Percentiles rank a stretch among this genome's conserved stretches.
Conservation (phyloP, 1,140 invertebrate genomes). For the Neodiprion fabricii region DNA sequence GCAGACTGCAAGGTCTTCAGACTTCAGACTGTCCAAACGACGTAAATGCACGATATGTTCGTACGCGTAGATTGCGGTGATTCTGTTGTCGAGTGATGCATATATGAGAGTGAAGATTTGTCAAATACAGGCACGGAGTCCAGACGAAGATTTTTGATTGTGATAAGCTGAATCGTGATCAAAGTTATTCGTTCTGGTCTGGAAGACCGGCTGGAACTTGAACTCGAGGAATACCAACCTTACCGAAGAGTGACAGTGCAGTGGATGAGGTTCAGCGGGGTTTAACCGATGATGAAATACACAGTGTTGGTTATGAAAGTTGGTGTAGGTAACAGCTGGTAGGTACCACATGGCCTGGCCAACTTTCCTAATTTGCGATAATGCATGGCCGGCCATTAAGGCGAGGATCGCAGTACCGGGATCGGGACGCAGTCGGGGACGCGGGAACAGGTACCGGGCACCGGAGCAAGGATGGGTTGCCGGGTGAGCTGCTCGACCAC, state of each 20-base stretch:
- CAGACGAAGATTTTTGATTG: background rate
- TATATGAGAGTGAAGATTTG: background rate
- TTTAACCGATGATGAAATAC: too few relatives aligned
- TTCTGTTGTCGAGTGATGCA: background rate
- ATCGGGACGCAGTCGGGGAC: background rate
- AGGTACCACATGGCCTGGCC: constrained; percentile 46
- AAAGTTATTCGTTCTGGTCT: too few relatives aligned
- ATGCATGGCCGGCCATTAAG: constrained; percentile 54
- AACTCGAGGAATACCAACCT: too few relatives aligned
- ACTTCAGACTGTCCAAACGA: too few relatives aligned
- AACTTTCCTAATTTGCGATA: constrained; percentile 57
- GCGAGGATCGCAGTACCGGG: constrained; percentile 26
- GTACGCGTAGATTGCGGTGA: background rate
- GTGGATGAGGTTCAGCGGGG: too few relatives aligned
- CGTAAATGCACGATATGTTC: too few relatives aligned
- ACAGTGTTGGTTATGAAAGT: constrained; percentile 45
- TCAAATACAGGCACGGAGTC: background rate
- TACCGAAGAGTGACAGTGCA: too few relatives aligned
- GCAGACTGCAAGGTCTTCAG: too few relatives aligned
- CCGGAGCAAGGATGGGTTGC: background rate
- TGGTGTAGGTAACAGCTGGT: constrained; percentile 42
- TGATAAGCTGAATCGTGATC: background rate
- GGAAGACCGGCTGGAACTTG: too few relatives aligned
- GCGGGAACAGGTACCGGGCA: background rate
- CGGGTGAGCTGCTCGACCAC: background rate